A percentile compares a stretch with the other conserved stretches of the same genome.
phyloP scores from a whole-genome alignment of 2,888 invertebrate species.

The Ganaspis brasiliensis region DNA sequence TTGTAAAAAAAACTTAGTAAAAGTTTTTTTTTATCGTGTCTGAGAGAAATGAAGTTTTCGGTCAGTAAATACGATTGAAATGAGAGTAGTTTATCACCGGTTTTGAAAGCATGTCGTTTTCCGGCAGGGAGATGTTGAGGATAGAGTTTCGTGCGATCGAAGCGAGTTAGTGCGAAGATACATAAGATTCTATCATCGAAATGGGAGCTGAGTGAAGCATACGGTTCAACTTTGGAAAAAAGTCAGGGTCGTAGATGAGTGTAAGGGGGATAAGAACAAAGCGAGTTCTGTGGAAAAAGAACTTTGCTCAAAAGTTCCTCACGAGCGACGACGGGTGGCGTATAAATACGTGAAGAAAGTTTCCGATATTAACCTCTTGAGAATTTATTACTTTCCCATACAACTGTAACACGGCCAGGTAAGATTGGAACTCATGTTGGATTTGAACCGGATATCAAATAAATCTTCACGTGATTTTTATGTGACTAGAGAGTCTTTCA shows the following conservation, averaged over 20 bases:
- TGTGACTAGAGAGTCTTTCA: constrained; percentile 32
- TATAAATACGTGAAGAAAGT: constrained; percentile 43
- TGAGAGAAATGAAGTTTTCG: neutral
- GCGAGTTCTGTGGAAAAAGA: constrained; percentile 31
- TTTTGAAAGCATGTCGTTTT: constrained; percentile 11
- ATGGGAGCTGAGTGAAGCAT: constrained; percentile 38
- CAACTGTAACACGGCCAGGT: constrained; percentile 40
- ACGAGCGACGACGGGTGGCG: constrained; percentile 35
- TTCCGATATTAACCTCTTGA: constrained; percentile 62
- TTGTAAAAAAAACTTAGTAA: too few relatives aligned
- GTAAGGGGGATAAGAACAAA: constrained; percentile 34
- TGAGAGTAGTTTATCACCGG: constrained; percentile 19
- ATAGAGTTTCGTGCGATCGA: constrained; percentile 10
- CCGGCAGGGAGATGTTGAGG: constrained; percentile 2
- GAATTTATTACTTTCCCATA: constrained; percentile 61
- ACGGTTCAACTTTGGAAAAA: constrained; percentile 25
- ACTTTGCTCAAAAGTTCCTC: constrained; percentile 36
- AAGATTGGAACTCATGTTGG: constrained; percentile 21
- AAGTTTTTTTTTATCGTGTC: neutral
- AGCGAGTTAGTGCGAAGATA: constrained; percentile 29
- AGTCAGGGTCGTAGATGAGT: constrained; percentile 26
- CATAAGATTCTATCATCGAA: constrained; percentile 39
- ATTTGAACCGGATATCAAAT: neutral
- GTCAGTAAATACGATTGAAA: neutral
- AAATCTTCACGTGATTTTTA: constrained; percentile 32